A percentile compares a stretch with the other conserved stretches of the same genome.
phyloP scores from a whole-genome alignment of 1,140 invertebrate species.

The Bombus confusus region DNA sequence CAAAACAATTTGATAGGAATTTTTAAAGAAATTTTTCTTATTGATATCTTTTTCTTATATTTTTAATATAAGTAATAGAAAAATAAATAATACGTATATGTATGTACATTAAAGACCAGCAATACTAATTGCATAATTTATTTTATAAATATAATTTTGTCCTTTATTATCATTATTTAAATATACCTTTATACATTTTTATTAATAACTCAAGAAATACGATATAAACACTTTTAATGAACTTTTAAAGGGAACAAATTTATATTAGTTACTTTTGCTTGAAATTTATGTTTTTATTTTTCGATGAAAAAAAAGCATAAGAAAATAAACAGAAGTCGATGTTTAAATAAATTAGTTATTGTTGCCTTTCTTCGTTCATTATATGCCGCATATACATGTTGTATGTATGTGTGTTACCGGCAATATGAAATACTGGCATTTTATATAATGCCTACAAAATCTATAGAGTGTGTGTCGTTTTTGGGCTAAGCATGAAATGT shows the following conservation, averaged over 20 bases:
- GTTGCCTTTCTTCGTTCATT: neutral
- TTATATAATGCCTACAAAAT: too few relatives aligned
- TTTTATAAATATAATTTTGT: constrained; percentile 43
- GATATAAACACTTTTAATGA: neutral
- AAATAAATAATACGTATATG: constrained; percentile 17
- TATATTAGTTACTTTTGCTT: neutral
- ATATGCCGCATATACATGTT: neutral
- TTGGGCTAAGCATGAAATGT: too few relatives aligned
- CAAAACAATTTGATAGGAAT: constrained; percentile 31
- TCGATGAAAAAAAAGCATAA: neutral
- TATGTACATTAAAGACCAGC: constrained; percentile 5
- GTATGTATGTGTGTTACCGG: neutral
- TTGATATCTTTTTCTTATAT: constrained; percentile 13
- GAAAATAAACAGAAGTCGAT: neutral
- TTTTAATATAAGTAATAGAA: constrained; percentile 25
- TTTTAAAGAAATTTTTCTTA: constrained; percentile 1
- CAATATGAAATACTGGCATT: too few relatives aligned
- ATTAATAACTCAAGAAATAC: neutral
- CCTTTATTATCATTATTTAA: constrained; percentile 20
- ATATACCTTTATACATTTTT: constrained; percentile 18
- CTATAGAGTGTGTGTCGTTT: too few relatives aligned
- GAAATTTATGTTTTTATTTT: neutral
- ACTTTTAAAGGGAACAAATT: neutral
- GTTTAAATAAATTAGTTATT: constrained; percentile 1
- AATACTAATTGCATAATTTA: constrained; percentile 10